Conservation (phyloP, 30 jellyfish, hydroid and myxozoan genomes). For the Aurelia aurita region DNA sequence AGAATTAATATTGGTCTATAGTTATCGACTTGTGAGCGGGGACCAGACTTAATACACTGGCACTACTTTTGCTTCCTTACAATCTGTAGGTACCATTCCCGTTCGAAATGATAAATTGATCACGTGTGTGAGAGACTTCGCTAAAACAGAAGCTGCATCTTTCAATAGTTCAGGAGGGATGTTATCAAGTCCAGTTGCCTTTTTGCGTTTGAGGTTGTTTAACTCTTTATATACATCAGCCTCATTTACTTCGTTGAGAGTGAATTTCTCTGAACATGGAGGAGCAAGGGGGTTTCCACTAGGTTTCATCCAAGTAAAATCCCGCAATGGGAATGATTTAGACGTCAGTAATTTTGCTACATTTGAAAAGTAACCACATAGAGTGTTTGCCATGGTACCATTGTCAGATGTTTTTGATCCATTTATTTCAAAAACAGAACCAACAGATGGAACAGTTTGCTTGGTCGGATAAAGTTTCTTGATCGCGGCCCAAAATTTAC, state of each 20-base stretch:
- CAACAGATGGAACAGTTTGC: conserved; percentile 42
- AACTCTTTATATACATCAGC: conserved; percentile 38
- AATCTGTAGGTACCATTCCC: conserved; percentile 55
- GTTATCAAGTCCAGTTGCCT: conserved; percentile 65
- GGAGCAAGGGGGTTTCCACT: conserved; percentile 41
- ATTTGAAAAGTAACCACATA: conserved; percentile 25
- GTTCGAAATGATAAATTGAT: conserved; percentile 24
- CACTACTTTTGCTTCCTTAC: conserved; percentile 69
- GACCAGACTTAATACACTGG: conserved; percentile 28
- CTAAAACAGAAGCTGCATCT: conserved; percentile 31
- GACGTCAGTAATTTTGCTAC: conserved; percentile 32
- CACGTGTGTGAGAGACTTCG: conserved; percentile 45
- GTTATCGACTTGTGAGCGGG: conserved; percentile 36
- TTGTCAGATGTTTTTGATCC: too few relatives aligned
- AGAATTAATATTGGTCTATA: conserved; percentile 71
- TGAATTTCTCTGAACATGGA: too few relatives aligned
- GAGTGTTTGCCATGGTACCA: conserved; percentile 34
- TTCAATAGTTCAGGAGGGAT: conserved; percentile 57
- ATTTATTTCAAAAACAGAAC: too few relatives aligned
- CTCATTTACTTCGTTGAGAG: conserved; percentile 59
- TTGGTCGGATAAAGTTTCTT: conserved; percentile 43
- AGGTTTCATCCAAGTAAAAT: conserved; percentile 30
- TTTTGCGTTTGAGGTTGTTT: conserved; percentile 53
- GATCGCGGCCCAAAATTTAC: conserved; percentile 31
- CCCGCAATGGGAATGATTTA: conserved; percentile 13